Evolutionary conservation across 2,797 vertebrate species (phyloP).

Genomic region (Coregonus sp.): DNA sequence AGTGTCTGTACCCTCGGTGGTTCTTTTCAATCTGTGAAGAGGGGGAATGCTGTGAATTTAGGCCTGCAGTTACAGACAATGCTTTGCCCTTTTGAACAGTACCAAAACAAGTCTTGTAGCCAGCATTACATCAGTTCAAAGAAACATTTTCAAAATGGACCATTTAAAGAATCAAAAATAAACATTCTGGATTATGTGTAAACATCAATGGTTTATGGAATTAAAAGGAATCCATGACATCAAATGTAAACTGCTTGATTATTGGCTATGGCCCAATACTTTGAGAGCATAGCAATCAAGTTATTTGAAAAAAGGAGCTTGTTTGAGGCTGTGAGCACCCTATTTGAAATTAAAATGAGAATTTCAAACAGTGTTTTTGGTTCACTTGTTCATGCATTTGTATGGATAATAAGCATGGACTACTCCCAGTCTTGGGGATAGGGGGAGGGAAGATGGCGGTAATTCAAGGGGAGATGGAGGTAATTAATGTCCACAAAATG

Average conservation of each 20-base stretch:
- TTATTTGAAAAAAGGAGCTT: not conserved
- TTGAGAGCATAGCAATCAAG: constrained; percentile 2
- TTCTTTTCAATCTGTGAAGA: constrained; percentile 40
- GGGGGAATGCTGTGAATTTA: constrained; percentile 33
- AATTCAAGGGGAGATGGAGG: not conserved
- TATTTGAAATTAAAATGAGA: constrained; percentile 13
- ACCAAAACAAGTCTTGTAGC: not conserved
- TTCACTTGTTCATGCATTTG: constrained; percentile 1
- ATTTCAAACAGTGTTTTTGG: constrained; percentile 24
- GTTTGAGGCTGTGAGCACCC: not conserved
- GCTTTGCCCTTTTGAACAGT: constrained; percentile 16
- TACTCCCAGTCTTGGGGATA: constrained; percentile 1
- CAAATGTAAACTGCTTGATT: not conserved
- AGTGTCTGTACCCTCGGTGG: constrained; percentile 44
- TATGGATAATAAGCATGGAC: constrained; percentile 31
- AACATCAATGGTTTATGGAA: not conserved
- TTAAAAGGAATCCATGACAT: not conserved
- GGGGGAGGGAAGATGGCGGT: not conserved
- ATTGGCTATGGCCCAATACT: not conserved
- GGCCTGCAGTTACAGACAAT: too few species aligned
- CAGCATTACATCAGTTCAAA: too few species aligned
- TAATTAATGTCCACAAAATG: constrained; percentile 23
- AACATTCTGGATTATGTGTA: not conserved
- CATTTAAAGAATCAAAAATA: not conserved
- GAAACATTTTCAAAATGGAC: too few species aligned